Conservation (phyloP, 2,797 vertebrate genomes). For the Nannoperca australis region DNA sequence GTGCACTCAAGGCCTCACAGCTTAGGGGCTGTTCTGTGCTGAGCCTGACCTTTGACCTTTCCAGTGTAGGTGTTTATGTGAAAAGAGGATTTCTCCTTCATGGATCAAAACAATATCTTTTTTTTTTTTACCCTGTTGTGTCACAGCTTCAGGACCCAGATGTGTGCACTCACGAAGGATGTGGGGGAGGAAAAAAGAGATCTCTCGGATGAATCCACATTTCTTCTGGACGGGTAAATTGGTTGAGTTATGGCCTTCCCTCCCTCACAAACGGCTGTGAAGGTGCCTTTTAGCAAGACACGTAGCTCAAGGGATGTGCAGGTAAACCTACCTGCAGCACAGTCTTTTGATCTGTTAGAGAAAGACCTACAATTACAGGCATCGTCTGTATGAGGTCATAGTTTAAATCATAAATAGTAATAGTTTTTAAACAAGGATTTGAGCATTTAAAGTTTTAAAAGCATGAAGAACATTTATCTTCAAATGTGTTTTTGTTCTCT, state of each 20-base stretch:
- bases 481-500: neutral
- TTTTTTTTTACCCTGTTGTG: neutral
- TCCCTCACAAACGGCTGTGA: neutral
- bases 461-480: neutral
- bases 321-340: neutral
- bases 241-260: neutral
- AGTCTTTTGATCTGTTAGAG: constrained; percentile 5
- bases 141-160: neutral
- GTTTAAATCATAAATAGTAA: neutral
- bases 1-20: neutral
- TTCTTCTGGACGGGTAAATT: constrained; percentile 2
- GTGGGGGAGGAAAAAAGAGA: neutral
- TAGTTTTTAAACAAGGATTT: neutral
- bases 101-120: constrained; percentile 7
- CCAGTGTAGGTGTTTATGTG: neutral
- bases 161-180: neutral
- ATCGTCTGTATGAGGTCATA: neutral
- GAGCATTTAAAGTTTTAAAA: neutral
- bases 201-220: neutral
- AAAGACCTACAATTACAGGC: neutral
- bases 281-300: neutral
- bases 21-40: constrained; percentile 3
- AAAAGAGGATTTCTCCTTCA: constrained; percentile 26
- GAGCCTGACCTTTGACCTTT: constrained; percentile 34
- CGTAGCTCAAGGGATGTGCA: neutral